Base-by-base conservation (phyloP, 2,113 vertebrate species). In the Tychaedon coryphoeus region DNA sequence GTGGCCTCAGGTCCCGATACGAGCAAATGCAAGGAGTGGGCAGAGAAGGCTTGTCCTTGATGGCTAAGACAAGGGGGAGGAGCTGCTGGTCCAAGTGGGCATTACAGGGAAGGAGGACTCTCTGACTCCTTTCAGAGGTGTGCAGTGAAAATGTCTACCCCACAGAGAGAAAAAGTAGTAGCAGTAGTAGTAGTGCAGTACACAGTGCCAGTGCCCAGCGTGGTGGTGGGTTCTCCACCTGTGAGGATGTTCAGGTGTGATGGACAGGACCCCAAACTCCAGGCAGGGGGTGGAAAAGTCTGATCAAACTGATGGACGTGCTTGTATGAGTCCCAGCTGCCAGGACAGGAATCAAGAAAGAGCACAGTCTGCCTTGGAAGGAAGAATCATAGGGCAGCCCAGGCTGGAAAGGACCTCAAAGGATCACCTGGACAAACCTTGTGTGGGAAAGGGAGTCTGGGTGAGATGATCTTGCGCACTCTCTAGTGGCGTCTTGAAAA, bases 1-100 rank as follows among this genome's bases (percentile, higher is more conserved):
- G 2, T 0, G 1, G 31, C n/a, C 79, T 74, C 31, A 13, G 28
- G 9, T 66, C 36, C 31, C 0, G 0, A 3, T 29, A 15, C 1
- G 11, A 6, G 22, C 64, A 76, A 50, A 38, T 25, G 13, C 13
- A 42, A 36, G n/a, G 40, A 23, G 14, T 4, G 19, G 7, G 24
- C 38, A 84, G 31, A 74, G n/a, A 40, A 48, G 14, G 20, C 17
- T 34, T 48, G 17, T 19, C 53, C 19, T 48, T 14, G 18, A 5
- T 31, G 51, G 31, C 34, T 34, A 28, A 57, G 66, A 48, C 28
- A 4, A 72, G 24, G 31, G 6, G 9, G 24, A 34, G 23, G 71
- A 78, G 31, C 23, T 88, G 67, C 67, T 76, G 28, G 34, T 34
- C 15, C n/a, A 31, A 25, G 24, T 42, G 61, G 36, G 10, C 3